Conservation (phyloP, 1,140 invertebrate species). For the Druon quercuslanigerum region DNA sequence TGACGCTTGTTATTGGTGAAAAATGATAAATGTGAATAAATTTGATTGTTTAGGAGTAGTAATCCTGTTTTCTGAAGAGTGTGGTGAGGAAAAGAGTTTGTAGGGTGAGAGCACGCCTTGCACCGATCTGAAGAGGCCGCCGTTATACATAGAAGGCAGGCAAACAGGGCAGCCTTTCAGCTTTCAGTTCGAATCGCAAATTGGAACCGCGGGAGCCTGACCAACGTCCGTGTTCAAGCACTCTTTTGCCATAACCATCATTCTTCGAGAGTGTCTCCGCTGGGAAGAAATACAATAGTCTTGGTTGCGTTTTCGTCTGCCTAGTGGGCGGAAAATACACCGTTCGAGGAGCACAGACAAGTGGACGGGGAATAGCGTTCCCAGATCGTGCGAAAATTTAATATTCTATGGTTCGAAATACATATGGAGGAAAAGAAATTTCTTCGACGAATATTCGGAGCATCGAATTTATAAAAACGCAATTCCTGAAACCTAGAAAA, state of each 20-base stretch:
- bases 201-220: slow-evolving; percentile 66
- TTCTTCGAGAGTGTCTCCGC: slow-evolving; percentile 44
- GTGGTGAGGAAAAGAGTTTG: background rate
- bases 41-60: no score
- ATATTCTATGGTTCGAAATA: no score
- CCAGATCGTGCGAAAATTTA: no score
- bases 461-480: no score
- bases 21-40: no score
- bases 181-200: slow-evolving; percentile 43
- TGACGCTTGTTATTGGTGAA: no score
- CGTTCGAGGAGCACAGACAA: background rate
- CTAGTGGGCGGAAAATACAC: slow-evolving; percentile 19
- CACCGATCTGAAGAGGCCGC: background rate
- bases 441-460: no score
- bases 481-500: no score
- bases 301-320: slow-evolving; percentile 29
- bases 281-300: slow-evolving; percentile 45
- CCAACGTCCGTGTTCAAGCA: slow-evolving; percentile 70
- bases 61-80: background rate
- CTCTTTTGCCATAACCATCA: slow-evolving; percentile 63
- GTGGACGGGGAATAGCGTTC: background rate
- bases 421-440: no score
- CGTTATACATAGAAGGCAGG: background rate
- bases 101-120: background rate
- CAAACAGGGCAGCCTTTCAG: background rate